Evolutionary conservation across 2,113 vertebrate species (phyloP), one percentile per base, ranked within the genome.

Genomic region (Noturus placidus): DNA sequence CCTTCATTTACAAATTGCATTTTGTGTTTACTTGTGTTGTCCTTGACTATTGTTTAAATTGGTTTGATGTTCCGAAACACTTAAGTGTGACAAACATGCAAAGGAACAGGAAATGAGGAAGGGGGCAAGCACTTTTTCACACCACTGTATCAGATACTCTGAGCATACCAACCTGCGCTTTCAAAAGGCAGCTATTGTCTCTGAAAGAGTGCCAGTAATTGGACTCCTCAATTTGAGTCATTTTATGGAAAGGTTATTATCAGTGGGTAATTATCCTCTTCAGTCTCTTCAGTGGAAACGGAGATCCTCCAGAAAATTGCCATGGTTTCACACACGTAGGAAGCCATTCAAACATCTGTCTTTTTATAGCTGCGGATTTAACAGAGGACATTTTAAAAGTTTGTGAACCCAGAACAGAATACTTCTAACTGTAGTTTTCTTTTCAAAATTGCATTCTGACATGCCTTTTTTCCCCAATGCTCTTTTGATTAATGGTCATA

Each of bases 181-280:
- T 76, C 77, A 87, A 88, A 89, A 84, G 85, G n/a, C 69, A 78
- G 86, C 35, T 35, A 87, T 65, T 61, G 76, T 80, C 42, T 87
- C 61, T 38, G 20, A 80, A 78, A 78, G 57, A 42, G 17, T 46
- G n/a, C 56, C 82, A 87, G 74, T 74, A 80, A 90, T 82, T 63
- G 70, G 27, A 59, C 78, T n/a, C 85, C 76, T 89, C 70, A 77
- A 72, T 87, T 87, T 78, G 74, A 87, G 50, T 56, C 65, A 70
- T 72, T 83, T 78, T 84, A 42, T 59, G 52, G 81, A 88, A 87
- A 88, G 77, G 85, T 87, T 86, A 88, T 86, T 74, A 81, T 86
- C 84, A 85, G 52, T 82, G 52, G 67, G 10, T 88, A 85, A 88
- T 90, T 87, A 82, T 85, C 76, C 82, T 84, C 85, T 85, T 87